These are phyloP conservation scores for Hydrophis major DNA, from an alignment of 2,797 vertebrate genomes.

Conservation along the genomic window DNA sequence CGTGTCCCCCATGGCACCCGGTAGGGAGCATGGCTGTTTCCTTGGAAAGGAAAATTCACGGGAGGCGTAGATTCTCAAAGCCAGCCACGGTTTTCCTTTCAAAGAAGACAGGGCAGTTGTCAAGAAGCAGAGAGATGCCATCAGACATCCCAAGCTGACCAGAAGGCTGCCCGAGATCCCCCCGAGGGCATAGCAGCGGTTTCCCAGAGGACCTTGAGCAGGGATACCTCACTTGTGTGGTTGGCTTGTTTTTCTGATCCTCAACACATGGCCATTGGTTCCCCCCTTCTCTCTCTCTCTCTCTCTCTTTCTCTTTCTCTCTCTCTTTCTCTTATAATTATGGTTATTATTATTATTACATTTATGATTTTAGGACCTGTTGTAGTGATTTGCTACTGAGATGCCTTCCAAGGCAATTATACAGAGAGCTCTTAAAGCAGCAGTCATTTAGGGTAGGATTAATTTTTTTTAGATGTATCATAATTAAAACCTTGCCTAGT, in stretches of 20 bases:
- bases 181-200: background rate
- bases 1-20: conserved; percentile 55
- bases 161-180: too few relatives aligned
- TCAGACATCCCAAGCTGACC: conserved; percentile 37
- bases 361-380: conserved; percentile 77
- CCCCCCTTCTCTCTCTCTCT: conserved; percentile 66
- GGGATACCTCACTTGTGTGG: background rate
- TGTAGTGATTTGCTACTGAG: conserved; percentile 81
- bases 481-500: conserved; percentile 77
- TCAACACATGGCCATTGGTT: conserved; percentile 70
- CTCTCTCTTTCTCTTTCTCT: conserved; percentile 59
- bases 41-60: conserved; percentile 39
- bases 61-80: background rate
- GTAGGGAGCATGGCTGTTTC: conserved; percentile 59
- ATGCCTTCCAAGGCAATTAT: conserved; percentile 69
- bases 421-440: conserved; percentile 77
- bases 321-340: conserved; percentile 36
- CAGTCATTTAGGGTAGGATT: conserved; percentile 80
- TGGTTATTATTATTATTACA: conserved; percentile 55
- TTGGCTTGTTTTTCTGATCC: conserved; percentile 46
- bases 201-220: background rate
- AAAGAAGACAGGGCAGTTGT: conserved; percentile 33
- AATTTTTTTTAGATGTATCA: conserved; percentile 77
- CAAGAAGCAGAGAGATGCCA: conserved; percentile 10
- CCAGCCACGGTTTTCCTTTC: background rate